Conservation (phyloP, 1,140 invertebrate genomes). For the Acromyrmex charruanus region DNA sequence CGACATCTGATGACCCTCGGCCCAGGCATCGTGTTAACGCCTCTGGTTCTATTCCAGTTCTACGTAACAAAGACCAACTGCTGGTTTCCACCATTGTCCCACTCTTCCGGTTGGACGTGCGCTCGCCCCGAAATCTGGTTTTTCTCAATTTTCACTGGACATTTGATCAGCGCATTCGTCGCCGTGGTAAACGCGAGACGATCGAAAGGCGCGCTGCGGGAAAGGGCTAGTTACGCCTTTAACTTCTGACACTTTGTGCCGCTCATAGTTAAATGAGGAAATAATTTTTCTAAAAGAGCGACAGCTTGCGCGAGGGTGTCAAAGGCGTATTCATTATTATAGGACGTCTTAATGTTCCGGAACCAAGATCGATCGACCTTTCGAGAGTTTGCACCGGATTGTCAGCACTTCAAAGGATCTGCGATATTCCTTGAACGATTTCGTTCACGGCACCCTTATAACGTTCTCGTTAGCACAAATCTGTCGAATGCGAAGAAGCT, state of each 20-base stretch:
- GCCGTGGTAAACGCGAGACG: conserved; percentile 10
- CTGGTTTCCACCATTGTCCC: conserved; percentile 72
- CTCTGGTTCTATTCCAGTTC: conserved; percentile 69
- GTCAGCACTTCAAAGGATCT: conserved; percentile 59
- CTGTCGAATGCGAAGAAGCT: conserved; percentile 8
- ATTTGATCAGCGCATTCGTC: conserved; percentile 58
- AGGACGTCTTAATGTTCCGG: conserved; percentile 56
- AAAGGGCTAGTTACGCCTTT: conserved; percentile 72
- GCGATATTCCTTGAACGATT: conserved; percentile 50
- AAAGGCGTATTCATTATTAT: conserved; percentile 49
- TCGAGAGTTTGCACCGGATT: conserved; percentile 55
- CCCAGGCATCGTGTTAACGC: conserved; percentile 75
- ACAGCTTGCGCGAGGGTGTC: background rate
- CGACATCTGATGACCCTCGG: conserved; percentile 35
- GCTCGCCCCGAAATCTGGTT: conserved; percentile 63
- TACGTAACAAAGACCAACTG: conserved; percentile 76
- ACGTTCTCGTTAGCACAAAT: conserved; percentile 60
- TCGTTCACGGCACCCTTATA: background rate
- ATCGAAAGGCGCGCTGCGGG: conserved; percentile 1
- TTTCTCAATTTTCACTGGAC: conserved; percentile 65
- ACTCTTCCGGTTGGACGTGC: conserved; percentile 76
- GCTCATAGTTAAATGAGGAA: conserved; percentile 57
- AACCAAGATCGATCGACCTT: conserved; percentile 77
- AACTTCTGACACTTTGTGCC: background rate
- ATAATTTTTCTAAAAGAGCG: conserved; percentile 65